Conservation (phyloP, 2,888 invertebrate species). For the Itoplectis maculator region DNA sequence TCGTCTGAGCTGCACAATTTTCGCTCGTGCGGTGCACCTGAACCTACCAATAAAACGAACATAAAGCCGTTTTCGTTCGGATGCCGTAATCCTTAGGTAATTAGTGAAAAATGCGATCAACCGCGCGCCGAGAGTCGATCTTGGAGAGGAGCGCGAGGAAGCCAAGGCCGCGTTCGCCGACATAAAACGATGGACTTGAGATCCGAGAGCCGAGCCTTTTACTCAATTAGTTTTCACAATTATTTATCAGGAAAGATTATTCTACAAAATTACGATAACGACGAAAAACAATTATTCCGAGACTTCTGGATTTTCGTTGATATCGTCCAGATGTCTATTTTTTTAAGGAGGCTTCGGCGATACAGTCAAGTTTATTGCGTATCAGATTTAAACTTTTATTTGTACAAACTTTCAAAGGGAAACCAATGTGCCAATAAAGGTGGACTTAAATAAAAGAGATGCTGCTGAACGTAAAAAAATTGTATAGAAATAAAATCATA, state of each 20-base stretch:
- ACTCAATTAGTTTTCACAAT: constrained; percentile 32
- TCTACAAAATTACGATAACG: neutral
- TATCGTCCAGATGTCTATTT: too few species aligned
- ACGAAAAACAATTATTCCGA: neutral
- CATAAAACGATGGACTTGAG: constrained; percentile 37
- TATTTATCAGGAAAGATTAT: neutral
- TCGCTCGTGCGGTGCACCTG: constrained; percentile 4
- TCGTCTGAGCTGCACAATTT: too few species aligned
- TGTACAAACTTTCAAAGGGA: too few species aligned
- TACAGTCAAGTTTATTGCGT: too few species aligned
- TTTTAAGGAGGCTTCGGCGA: too few species aligned
- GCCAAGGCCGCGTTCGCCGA: constrained; percentile 51
- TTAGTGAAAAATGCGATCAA: constrained; percentile 63
- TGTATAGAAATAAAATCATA: too few species aligned
- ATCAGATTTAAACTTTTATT: too few species aligned
- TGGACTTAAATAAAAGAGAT: too few species aligned
- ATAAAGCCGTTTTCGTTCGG: constrained; percentile 12
- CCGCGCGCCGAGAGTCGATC: constrained; percentile 24
- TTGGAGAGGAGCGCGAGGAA: constrained; percentile 35
- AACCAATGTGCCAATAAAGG: too few species aligned
- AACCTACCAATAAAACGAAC: neutral
- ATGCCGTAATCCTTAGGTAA: constrained; percentile 58
- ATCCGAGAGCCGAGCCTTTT: constrained; percentile 34
- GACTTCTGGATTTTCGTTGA: neutral
- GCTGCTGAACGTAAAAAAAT: too few species aligned